Evolutionary conservation across 1,140 invertebrate genomes (phyloP), one percentile per base, ranked within the genome.

Genomic region (Adelges cooleyi): DNA sequence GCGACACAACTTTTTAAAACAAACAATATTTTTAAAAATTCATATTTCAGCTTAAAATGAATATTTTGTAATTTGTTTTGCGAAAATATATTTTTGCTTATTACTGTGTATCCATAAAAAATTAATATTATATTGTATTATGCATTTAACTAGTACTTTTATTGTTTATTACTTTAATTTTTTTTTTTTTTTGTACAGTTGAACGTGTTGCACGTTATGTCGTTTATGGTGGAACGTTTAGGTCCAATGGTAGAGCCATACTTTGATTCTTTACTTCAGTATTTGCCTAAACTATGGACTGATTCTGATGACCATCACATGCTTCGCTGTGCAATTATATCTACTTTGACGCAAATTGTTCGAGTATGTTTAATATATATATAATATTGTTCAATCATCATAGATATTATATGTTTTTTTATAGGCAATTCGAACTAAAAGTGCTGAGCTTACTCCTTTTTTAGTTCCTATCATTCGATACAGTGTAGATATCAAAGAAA

Each of bases 251-350:
- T 93, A 50, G 76, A 77, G 25, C 86, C 89, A 5, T 80, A 86
- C 70, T 77, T 84, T 1, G 77, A 80, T 56, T 80, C 84, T 20
- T 78, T 98, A 20, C 82, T 89, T 66, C 80, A 84, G 52, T 95
- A 92, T 75, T 77, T 98, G 68, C 90, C 92, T 4, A 73, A 84
- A 67, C 75, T 96, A 54, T 96, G 93, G 93, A 79, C 86, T 48
- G 87, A 92, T 75, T 89, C 90, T 9, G 83, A 84, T 42, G 82
- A 87, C 56, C 90, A 95, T 72, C 87, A 92, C 74, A 91, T 96
- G 87, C 76, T 97, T 62, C 79, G 91, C 27, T 94, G 91, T 75
- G 89, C 92, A 49, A 92, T 95, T 69, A 84, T 97, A 10, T 86
- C 90, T 5, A 89, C 90, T 15, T 79, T 93, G 18, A 85, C 87